Evolutionary conservation across 1,140 invertebrate species (phyloP).

Genomic region (Trichoplusia ni): DNA sequence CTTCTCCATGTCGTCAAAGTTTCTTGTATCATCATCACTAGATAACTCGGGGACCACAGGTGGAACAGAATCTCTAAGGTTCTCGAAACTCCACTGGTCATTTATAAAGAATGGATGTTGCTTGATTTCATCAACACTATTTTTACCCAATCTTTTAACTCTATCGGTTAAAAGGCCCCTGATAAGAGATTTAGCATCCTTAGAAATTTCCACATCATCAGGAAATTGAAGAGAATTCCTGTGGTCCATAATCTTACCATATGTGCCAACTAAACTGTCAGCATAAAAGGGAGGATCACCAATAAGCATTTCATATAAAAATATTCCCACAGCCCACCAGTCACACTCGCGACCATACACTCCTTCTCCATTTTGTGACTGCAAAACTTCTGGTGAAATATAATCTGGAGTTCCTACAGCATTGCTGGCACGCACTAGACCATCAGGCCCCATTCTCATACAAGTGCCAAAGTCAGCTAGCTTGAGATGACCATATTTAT

Average conservation of each 20-base stretch:
- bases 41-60: conserved; percentile 97
- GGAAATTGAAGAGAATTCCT: conserved; percentile 98
- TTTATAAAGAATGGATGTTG: conserved; percentile 97
- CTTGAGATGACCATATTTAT: conserved; percentile 97
- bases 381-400: conserved; percentile 98
- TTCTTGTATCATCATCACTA: conserved; percentile 98
- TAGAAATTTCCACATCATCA: conserved; percentile 95
- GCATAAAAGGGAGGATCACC: conserved; percentile 99
- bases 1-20: conserved; percentile 99
- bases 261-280: conserved; percentile 98
- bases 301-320: conserved; percentile 99
- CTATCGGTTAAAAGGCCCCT: conserved; percentile 96
- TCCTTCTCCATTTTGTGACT: conserved; percentile 98
- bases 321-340: conserved; percentile 99
- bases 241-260: conserved; percentile 99
- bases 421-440: conserved; percentile 96
- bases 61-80: conserved; percentile 95
- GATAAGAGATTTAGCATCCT: conserved; percentile 95
- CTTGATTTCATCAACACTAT: conserved; percentile 98
- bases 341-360: conserved; percentile 98
- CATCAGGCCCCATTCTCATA: conserved; percentile 98
- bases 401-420: conserved; percentile 99
- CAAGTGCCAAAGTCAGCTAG: conserved; percentile 99
- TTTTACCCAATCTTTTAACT: conserved; percentile 93
- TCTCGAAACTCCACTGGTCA: conserved; percentile 99